phyloP scores from a whole-genome alignment of 92 coral and sea anemone species.

The Phenganax marumi region DNA sequence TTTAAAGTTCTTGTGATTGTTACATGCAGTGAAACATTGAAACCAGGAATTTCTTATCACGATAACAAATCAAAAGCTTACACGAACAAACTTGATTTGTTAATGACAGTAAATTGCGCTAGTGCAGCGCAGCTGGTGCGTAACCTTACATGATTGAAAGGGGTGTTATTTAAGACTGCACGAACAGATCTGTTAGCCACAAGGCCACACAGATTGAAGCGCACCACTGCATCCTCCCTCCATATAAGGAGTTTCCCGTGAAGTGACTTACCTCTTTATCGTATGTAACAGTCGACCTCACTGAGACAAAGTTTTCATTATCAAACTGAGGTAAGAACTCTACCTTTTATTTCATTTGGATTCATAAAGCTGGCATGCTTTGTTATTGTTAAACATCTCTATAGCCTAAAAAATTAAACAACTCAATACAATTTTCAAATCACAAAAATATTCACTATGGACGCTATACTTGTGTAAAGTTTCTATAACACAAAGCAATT shows the following conservation, averaged over 20 bases:
- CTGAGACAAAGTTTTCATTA: background rate
- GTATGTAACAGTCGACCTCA: background rate
- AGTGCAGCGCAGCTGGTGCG: constrained; percentile 46
- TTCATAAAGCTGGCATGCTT: background rate
- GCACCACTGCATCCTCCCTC: background rate
- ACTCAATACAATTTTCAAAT: background rate
- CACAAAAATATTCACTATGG: background rate
- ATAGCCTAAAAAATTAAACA: background rate
- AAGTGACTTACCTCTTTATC: background rate
- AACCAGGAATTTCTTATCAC: constrained; percentile 43
- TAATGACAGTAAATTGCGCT: constrained; percentile 49
- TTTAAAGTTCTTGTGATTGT: background rate
- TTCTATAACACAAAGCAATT: background rate
- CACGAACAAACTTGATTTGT: constrained; percentile 43
- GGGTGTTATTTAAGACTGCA: constrained; percentile 45
- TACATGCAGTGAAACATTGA: background rate
- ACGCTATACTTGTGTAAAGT: background rate
- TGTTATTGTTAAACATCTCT: background rate
- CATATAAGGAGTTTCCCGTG: background rate
- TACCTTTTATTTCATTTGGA: constrained; percentile 1
- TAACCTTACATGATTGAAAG: constrained; percentile 49
- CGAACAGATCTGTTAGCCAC: constrained; percentile 32
- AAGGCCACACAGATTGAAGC: constrained; percentile 16
- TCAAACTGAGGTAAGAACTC: background rate
- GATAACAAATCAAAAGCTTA: constrained; percentile 22